Evolutionary conservation across 2,113 vertebrate species (phyloP).

Genomic region (Xenopus borealis): DNA sequence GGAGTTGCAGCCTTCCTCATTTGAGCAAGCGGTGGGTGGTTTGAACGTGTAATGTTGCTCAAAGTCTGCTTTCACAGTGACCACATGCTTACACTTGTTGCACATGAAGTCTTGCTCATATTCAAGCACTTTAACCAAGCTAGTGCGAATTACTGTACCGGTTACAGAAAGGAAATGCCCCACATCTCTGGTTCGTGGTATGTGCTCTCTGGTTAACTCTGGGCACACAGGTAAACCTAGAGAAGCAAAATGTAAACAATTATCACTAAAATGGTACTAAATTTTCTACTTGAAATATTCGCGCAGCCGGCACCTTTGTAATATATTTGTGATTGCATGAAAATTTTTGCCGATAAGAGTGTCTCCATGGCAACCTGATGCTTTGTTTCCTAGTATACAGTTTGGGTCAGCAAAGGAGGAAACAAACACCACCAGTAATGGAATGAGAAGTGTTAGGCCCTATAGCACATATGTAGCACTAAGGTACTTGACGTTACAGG

Average conservation of each 20-base stretch:
- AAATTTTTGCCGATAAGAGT: no score
- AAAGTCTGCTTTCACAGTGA: conserved; percentile 77
- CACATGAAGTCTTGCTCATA: conserved; percentile 90
- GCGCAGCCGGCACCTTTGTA: no score
- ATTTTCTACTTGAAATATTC: no score
- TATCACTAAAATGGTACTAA: no score
- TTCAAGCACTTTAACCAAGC: conserved; percentile 86
- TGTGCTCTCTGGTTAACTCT: conserved; percentile 88
- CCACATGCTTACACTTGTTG: conserved; percentile 81
- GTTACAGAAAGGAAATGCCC: conserved; percentile 92
- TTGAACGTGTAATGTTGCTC: conserved; percentile 81
- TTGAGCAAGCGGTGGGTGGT: conserved; percentile 72
- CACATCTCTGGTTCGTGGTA: conserved; percentile 84
- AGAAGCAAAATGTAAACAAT: neutral
- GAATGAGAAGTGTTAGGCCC: no score
- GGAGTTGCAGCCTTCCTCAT: conserved; percentile 76
- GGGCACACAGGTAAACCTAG: conserved; percentile 90
- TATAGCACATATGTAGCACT: no score
- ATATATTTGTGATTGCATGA: no score
- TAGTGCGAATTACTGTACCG: conserved; percentile 89
- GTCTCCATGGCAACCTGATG: no score
- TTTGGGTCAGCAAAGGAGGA: no score
- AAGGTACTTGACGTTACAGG: no score
- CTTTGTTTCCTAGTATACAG: no score
- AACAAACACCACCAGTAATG: no score